phyloP scores from a whole-genome alignment of 2,797 vertebrate genomes.

The Sorex maritimensis region DNA sequence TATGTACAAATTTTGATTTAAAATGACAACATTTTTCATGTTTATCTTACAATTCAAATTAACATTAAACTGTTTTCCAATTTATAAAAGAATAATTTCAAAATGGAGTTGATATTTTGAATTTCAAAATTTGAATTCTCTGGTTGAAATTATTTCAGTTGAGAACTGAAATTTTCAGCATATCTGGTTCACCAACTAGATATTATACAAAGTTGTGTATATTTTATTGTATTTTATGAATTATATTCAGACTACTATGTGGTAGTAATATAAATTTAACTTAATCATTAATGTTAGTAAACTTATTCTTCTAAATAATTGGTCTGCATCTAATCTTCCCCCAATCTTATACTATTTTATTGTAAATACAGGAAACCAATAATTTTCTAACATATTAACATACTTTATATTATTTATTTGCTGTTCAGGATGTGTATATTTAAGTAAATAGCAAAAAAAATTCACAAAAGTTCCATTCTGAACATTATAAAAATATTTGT shows the following conservation, averaged over 20 bases:
- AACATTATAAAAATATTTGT: slow-evolving; percentile 25
- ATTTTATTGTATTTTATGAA: not conserved
- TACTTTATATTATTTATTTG: slow-evolving; percentile 11
- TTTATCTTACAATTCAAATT: not conserved
- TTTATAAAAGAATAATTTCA: not conserved
- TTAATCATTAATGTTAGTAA: not conserved
- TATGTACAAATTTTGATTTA: not conserved
- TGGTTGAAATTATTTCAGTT: not conserved
- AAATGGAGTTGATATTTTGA: not conserved
- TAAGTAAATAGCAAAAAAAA: too few species aligned
- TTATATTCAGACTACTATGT: not conserved
- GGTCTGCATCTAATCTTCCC: not conserved
- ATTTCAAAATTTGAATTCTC: not conserved
- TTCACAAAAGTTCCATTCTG: not conserved
- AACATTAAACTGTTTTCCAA: slow-evolving; percentile 29
- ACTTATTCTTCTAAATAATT: not conserved
- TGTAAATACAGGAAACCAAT: not conserved
- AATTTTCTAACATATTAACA: slow-evolving; percentile 20
- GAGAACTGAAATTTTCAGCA: not conserved
- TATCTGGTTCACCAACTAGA: not conserved
- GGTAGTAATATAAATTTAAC: not conserved
- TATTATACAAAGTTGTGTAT: not conserved
- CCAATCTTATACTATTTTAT: not conserved
- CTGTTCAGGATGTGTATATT: not conserved
- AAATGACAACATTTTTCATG: not conserved